Evolutionary conservation across 1,140 invertebrate genomes (phyloP).

Genomic region (Chrysopa pallens): DNA sequence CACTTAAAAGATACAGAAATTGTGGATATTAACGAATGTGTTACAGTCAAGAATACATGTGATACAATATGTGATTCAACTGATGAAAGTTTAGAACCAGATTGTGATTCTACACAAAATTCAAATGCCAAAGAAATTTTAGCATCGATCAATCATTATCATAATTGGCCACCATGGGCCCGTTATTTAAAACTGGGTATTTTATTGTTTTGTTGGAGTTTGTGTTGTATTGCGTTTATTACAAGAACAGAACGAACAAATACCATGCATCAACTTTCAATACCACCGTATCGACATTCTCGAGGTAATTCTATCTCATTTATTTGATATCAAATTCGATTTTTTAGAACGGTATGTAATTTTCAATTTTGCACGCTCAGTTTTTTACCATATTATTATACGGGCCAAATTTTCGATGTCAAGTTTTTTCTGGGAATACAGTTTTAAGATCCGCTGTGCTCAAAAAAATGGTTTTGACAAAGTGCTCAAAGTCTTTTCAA

Average conservation of each 20-base stretch:
- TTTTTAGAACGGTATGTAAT: conserved; percentile 4
- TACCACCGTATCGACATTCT: conserved; percentile 23
- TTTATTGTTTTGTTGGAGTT: conserved; percentile 32
- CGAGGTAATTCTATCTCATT: conserved; percentile 20
- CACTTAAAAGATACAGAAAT: no score
- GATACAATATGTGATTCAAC: no score
- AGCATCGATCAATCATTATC: no score
- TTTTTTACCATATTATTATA: neutral
- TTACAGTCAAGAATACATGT: no score
- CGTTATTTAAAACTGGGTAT: conserved; percentile 21
- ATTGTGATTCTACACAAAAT: no score
- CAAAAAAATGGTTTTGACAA: no score
- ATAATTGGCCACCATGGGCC: neutral
- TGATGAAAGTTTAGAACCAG: no score
- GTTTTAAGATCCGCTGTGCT: neutral
- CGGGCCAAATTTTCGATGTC: neutral
- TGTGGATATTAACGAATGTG: no score
- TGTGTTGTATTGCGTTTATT: conserved; percentile 45
- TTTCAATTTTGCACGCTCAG: conserved; percentile 7
- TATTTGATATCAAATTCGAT: neutral
- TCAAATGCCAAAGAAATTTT: no score
- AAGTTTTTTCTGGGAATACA: no score
- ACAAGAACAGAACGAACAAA: conserved; percentile 41
- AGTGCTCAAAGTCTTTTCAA: neutral
- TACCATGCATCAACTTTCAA: conserved; percentile 35